Percentiles rank a stretch among this genome's conserved stretches.
Conservation (phyloP, 2,797 vertebrate genomes). For the Petrocephalus schoutedeni region DNA sequence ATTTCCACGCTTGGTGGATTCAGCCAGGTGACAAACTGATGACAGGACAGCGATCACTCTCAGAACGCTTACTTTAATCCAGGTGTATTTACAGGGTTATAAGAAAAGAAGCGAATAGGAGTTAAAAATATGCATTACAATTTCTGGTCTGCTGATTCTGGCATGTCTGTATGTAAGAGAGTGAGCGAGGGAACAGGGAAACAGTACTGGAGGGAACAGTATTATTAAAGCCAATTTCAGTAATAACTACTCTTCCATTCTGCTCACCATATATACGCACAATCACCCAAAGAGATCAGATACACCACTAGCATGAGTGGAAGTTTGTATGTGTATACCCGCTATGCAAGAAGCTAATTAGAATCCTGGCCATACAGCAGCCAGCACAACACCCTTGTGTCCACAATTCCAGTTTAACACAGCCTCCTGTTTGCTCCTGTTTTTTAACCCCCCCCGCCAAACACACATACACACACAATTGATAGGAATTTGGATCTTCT, state of each 20-base stretch:
- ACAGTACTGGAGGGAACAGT: not conserved
- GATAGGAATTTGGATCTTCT: not conserved
- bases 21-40: not conserved
- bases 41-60: not conserved
- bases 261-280: constrained; percentile 17
- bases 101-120: constrained; percentile 35
- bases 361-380: not conserved
- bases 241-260: constrained; percentile 17
- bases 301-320: constrained; percentile 7
- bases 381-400: not conserved
- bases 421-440: not conserved
- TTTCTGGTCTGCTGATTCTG: constrained; percentile 29
- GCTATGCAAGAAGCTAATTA: not conserved
- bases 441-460: not conserved
- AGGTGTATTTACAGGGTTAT: constrained; percentile 42
- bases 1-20: not conserved
- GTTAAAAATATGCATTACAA: constrained; percentile 32
- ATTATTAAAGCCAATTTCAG: constrained; percentile 1
- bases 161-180: constrained; percentile 16
- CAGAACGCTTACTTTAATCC: constrained; percentile 37
- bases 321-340: not conserved
- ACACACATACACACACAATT: not conserved
- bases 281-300: not conserved
- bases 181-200: not conserved
- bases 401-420: not conserved